Evolutionary conservation across 2,797 vertebrate genomes (phyloP).

Genomic region (Champsocephalus gunnari): DNA sequence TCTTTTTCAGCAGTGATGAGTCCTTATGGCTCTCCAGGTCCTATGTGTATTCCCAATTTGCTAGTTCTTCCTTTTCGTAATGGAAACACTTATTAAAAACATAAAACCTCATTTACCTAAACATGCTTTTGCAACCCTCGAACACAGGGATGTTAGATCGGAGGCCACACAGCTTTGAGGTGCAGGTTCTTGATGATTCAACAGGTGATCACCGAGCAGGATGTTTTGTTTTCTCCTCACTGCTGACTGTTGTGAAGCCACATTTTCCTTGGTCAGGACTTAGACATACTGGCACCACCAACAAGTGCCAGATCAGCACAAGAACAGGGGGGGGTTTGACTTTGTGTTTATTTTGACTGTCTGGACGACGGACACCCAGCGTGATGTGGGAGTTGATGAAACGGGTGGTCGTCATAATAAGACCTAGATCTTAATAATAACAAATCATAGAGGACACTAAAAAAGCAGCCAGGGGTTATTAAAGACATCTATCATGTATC

Average conservation of each 20-base stretch:
- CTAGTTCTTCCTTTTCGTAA: slow-evolving; percentile 48
- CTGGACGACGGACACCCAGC: slow-evolving; percentile 60
- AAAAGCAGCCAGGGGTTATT: slow-evolving; percentile 81
- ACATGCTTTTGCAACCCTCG: slow-evolving; percentile 31
- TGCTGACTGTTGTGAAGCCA: slow-evolving; percentile 38
- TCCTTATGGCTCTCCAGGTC: slow-evolving; percentile 60
- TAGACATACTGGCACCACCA: slow-evolving; percentile 67
- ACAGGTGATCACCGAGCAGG: slow-evolving; percentile 63
- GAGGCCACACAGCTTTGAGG: neutral
- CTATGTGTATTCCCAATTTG: slow-evolving; percentile 50
- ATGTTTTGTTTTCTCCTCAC: slow-evolving; percentile 31
- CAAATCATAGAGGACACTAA: slow-evolving; percentile 75
- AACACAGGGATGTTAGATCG: slow-evolving; percentile 20
- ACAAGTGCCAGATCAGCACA: slow-evolving; percentile 76
- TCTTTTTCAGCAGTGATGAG: slow-evolving; percentile 57
- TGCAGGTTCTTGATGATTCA: slow-evolving; percentile 46
- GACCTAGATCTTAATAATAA: slow-evolving; percentile 82
- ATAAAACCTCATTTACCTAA: slow-evolving; percentile 51
- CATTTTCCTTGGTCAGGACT: slow-evolving; percentile 40
- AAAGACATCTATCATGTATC: slow-evolving; percentile 84
- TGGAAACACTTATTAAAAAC: slow-evolving; percentile 67
- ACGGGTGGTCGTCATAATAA: slow-evolving; percentile 79
- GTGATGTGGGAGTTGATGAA: slow-evolving; percentile 64
- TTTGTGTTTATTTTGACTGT: slow-evolving; percentile 72
- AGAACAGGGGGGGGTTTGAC: slow-evolving; percentile 51